Evolutionary conservation across 2,797 vertebrate species (phyloP).

Genomic region (Cephalopachus bancanus): DNA sequence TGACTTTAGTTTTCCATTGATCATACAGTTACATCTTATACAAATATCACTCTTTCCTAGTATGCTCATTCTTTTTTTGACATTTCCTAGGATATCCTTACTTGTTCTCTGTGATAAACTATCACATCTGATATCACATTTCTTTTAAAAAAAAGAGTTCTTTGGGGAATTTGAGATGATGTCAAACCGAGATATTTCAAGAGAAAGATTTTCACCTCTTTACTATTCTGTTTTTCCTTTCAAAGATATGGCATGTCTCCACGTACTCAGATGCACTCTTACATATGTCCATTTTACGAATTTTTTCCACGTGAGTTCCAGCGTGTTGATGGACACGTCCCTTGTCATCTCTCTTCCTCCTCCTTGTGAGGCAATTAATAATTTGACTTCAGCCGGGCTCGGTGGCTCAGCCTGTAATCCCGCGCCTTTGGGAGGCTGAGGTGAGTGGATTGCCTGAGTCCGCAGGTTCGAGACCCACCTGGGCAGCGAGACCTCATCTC

Average conservation of each 20-base stretch:
- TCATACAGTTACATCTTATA: not conserved
- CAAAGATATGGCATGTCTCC: not conserved
- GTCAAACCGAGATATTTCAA: not conserved
- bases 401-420: no score
- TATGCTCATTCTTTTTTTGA: not conserved
- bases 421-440: no score
- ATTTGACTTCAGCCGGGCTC: not conserved
- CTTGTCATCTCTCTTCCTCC: not conserved
- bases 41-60: not conserved
- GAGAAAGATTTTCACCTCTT: not conserved
- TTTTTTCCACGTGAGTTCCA: not conserved
- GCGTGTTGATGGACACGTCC: not conserved
- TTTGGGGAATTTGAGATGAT: not conserved
- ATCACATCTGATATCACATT: not conserved
- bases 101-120: constrained; percentile 13
- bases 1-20: not conserved
- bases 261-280: not conserved
- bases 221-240: not conserved
- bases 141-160: not conserved
- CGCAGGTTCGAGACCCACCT: no score
- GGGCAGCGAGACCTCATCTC: no score
- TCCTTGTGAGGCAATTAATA: not conserved
- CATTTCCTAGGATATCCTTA: constrained; percentile 15
- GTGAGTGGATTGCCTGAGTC: no score
- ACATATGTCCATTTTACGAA: not conserved